Base-by-base conservation (phyloP, 2,113 vertebrate genomes). In the Neopipo cinnamomea region DNA sequence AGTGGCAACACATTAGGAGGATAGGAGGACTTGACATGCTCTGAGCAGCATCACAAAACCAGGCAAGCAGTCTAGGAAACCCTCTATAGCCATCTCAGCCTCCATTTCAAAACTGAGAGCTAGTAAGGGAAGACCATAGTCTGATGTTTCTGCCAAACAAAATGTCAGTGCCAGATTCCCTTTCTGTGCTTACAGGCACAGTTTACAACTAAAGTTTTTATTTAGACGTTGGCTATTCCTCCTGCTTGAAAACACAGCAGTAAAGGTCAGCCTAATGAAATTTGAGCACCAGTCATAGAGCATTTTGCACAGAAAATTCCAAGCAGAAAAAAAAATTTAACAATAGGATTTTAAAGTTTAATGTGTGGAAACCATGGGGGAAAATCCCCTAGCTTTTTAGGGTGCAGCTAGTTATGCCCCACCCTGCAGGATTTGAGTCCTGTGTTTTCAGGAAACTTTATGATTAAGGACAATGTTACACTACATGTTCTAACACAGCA, bases 311-410 rank as follows among this genome's bases (percentile, higher is more conserved):
- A 65, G 25, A 46, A 83, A 83, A 41, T 68, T 24, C 33, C 72
- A 89, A 68, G 12, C 17, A 59, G 42, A 71, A 78, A 15, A 62
- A 85, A 85, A 41, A n/a, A 14, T 33, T 41, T 41, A 66, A 14
- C 14, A 58, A 18, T 3, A 30, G 7, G 9, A 78, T 53, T 88
- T 81, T 41, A 53, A 88, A 83, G 14, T 17, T 68, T 9, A 23
- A 11, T 33, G 22, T 46, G 20, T 46, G 19, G 37, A 67, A 78
- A 46, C 4, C 28, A 46, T 14, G 18, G 6, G 31, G 12, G 21
- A 1, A 27, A 14, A 37, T 9, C 0, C 0, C 6, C 18, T 21
- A 20, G 10, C 30, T 52, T 74, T 90, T 89, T 67, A 35, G 22
- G 3, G 5, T 49, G 14, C 37, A 50, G 31, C 20, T 58, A 41